Evolutionary conservation across 2,113 vertebrate genomes (phyloP).

Genomic region (Hippocampus zosterae): DNA sequence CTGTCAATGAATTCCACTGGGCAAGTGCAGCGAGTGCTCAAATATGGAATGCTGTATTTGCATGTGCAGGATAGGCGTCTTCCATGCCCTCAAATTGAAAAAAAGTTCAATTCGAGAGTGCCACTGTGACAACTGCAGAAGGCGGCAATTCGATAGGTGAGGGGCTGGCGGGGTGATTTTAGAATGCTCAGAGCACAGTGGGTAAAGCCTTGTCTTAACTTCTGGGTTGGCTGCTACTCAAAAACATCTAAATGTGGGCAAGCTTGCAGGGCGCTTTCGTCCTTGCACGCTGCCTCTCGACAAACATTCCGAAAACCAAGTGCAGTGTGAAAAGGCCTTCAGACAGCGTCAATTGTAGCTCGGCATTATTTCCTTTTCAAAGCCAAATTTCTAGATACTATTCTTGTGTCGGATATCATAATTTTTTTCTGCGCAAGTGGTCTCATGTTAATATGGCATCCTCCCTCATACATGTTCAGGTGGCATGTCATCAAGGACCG

Average conservation of each 20-base stretch:
- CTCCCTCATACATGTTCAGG: conserved; percentile 15
- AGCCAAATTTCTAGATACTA: neutral
- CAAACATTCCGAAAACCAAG: neutral
- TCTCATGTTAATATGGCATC: conserved; percentile 2
- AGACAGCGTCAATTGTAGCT: neutral
- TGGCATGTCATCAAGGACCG: conserved; percentile 21
- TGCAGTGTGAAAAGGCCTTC: neutral
- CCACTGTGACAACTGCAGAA: no score
- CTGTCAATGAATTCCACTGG: no score
- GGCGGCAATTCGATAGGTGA: no score
- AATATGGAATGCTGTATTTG: no score
- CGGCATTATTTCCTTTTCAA: neutral
- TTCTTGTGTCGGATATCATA: neutral
- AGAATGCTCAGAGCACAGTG: no score
- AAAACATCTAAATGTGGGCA: no score
- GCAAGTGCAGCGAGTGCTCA: no score
- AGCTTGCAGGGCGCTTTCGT: neutral
- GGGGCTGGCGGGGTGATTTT: no score
- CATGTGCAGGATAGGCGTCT: no score
- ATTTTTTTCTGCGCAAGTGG: neutral
- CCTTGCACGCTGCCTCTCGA: neutral
- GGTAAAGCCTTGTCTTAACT: no score
- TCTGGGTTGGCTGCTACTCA: no score
- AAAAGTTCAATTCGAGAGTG: neutral
- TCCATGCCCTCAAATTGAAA: neutral